Evolutionary conservation across 2,888 invertebrate genomes (phyloP).

Genomic region (Diaprepes abbreviatus): DNA sequence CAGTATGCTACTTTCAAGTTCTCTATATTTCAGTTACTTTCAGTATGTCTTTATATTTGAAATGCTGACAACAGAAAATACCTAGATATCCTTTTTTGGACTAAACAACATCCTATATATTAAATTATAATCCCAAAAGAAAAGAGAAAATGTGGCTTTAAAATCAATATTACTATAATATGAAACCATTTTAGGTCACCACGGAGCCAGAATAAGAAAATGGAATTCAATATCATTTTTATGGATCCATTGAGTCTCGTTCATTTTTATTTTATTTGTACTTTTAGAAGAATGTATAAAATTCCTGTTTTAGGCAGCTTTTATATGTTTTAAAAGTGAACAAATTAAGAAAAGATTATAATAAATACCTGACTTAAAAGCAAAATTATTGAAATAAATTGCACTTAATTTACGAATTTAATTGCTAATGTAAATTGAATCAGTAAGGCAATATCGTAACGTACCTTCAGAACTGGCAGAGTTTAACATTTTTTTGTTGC

Average conservation of each 20-base stretch:
- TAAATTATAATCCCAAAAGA: slow-evolving; percentile 48
- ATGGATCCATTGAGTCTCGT: slow-evolving; percentile 47
- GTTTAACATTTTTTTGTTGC: too few species aligned
- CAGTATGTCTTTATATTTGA: neutral
- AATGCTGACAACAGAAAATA: slow-evolving; percentile 26
- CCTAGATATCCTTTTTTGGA: slow-evolving; percentile 23
- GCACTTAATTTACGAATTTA: too few species aligned
- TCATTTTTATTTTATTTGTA: slow-evolving; percentile 46
- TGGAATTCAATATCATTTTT: slow-evolving; percentile 51
- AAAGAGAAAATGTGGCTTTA: slow-evolving; percentile 44
- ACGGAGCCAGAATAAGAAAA: slow-evolving; percentile 50
- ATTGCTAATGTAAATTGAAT: too few species aligned
- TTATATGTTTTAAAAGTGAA: neutral
- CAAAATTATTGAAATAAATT: too few species aligned
- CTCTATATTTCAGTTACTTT: neutral
- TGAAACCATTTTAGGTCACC: slow-evolving; percentile 49
- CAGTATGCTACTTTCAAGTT: neutral
- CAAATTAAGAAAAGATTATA: neutral
- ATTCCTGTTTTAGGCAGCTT: slow-evolving; percentile 1
- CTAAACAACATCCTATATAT: slow-evolving; percentile 38
- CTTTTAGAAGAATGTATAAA: slow-evolving; percentile 22
- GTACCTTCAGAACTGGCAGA: too few species aligned
- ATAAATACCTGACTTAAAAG: too few species aligned
- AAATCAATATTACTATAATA: slow-evolving; percentile 52
- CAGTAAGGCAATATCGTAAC: too few species aligned